Base-by-base conservation (phyloP, 2,888 invertebrate species). In the Charanyca ferruginea region DNA sequence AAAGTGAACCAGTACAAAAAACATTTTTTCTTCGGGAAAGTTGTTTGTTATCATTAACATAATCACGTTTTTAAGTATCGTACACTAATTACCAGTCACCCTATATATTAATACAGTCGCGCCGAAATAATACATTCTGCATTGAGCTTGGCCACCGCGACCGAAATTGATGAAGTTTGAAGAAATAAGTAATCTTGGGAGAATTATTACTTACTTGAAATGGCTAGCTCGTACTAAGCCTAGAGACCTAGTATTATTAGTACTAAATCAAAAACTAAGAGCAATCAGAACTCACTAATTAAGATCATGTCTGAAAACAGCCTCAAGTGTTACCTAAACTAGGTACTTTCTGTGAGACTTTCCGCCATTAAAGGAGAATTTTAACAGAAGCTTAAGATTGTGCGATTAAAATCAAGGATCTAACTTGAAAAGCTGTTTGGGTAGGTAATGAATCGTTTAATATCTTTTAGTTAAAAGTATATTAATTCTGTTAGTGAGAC, bases 381-480 rank as follows among this genome's bases (percentile, higher is more conserved):
- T 35, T 32, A 62, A 58, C 35, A n/a, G n/a, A 68, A 18, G 18
- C 23, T 41, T 23, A 35, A 79, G 70, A 79, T 75, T 48, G 48
- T 38, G 16, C 59, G 45, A 79, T 75, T 62, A 53, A 55, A 55
- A 7, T 65, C 51, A 79, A 74, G 64, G 55, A 64, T 51, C 35
- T 8, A 35, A 62, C 58, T 69, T 76, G 44, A n/a, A 35, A 45
- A 79, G 35, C 42, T 75, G 64, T 60, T 75, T 59, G 42, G 47
- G 28, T 59, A 45, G 47, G 28, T 59, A 77, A 76, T 75, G 65
- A 75, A 69, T 55, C 41, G 53, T 32, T 68, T 73, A 59, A 64
- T 61, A 55, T 61, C 8, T 74, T 63, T 54, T 28, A 49, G 41
- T 69, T 44, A 22, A 45, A 66, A 62, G 47, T 76, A 58, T 44